These are phyloP conservation scores for Brachylomia viminalis DNA, from an alignment of 2,888 invertebrate genomes.

Conservation along the genomic window DNA sequence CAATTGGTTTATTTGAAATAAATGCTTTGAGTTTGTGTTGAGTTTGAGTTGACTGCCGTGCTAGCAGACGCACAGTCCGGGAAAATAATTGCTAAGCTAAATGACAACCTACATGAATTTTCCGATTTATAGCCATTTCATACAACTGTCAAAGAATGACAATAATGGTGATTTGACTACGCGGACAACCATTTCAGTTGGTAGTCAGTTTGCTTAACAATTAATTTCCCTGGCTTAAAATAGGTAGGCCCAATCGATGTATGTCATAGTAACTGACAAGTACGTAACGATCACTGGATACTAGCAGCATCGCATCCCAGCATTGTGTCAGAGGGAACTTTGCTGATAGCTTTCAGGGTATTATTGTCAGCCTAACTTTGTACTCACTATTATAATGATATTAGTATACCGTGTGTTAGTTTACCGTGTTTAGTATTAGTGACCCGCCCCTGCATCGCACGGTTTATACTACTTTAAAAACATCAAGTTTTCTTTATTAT, in stretches of 20 bases:
- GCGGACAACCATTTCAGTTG: not conserved
- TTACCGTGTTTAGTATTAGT: too few relatives aligned
- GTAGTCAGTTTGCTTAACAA: not conserved
- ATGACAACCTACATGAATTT: too few relatives aligned
- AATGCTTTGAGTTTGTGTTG: too few relatives aligned
- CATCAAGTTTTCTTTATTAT: not conserved
- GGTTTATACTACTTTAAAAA: not conserved
- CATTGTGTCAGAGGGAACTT: not conserved
- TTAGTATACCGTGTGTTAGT: too few relatives aligned
- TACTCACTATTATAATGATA: not conserved
- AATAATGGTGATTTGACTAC: too few relatives aligned
- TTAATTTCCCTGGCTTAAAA: not conserved
- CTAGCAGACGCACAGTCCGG: not conserved
- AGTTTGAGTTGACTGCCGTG: too few relatives aligned
- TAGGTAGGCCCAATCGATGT: not conserved
- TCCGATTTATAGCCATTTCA: too few relatives aligned
- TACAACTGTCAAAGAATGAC: not conserved
- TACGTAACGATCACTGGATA: not conserved
- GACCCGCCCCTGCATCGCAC: not conserved
- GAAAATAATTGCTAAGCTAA: not conserved
- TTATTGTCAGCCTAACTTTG: not conserved
- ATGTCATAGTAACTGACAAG: not conserved
- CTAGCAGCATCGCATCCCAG: too few relatives aligned
- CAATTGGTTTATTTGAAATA: too few relatives aligned
- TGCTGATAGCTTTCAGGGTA: not conserved